Evolutionary conservation across 2,888 invertebrate species (phyloP).

Genomic region (Syrista parreyssii): DNA sequence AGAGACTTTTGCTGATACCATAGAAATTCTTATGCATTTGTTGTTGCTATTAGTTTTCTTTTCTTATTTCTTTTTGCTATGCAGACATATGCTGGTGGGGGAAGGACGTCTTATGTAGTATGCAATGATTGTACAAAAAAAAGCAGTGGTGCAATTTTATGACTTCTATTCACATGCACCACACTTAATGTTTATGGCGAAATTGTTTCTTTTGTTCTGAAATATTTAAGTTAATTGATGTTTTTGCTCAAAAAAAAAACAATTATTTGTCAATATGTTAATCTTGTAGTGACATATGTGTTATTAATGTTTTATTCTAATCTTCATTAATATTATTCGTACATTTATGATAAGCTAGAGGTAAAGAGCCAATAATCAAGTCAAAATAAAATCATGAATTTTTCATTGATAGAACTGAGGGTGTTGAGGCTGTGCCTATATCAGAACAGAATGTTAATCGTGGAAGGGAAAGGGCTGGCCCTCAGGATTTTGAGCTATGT

Average conservation of each 20-base stretch:
- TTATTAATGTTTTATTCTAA: not conserved
- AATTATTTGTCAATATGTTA: not conserved
- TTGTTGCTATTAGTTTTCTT: not conserved
- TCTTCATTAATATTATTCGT: not conserved
- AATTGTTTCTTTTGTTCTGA: not conserved
- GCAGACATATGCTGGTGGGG: not conserved
- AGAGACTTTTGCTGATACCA: not conserved
- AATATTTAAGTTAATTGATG: not conserved
- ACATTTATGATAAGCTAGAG: not conserved
- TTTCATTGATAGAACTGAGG: constrained; percentile 63
- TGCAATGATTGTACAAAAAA: not conserved
- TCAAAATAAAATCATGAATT: not conserved
- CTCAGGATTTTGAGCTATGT: constrained; percentile 81
- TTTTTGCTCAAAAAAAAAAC: not conserved
- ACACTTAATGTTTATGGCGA: not conserved
- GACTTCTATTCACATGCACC: not conserved
- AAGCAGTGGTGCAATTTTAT: not conserved
- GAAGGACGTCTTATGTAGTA: not conserved
- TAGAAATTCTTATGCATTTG: not conserved
- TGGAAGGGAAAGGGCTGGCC: constrained; percentile 87
- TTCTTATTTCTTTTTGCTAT: not conserved
- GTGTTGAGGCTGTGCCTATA: constrained; percentile 77
- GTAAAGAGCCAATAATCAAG: not conserved
- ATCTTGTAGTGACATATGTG: not conserved
- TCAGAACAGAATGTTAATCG: constrained; percentile 85